Evolutionary conservation across 2,888 invertebrate genomes (phyloP).

Genomic region (Lasius fuliginosus): DNA sequence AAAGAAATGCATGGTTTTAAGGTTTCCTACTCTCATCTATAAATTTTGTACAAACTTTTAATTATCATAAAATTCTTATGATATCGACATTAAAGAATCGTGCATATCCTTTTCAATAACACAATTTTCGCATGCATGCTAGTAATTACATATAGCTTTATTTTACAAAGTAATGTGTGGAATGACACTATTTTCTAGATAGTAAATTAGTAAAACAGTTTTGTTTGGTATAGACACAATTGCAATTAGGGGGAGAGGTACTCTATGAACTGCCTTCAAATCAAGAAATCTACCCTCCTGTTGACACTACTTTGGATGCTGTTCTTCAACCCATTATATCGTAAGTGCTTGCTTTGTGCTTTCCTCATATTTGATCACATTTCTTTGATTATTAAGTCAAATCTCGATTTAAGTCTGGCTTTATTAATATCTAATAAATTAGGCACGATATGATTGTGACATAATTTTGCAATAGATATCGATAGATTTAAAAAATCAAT

Average conservation of each 20-base stretch:
- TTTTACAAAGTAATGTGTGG: slow-evolving; percentile 60
- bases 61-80: not conserved
- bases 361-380: slow-evolving; percentile 42
- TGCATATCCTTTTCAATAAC: not conserved
- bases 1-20: slow-evolving; percentile 57
- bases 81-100: not conserved
- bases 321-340: slow-evolving; percentile 86
- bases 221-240: slow-evolving; percentile 85
- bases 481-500: slow-evolving; percentile 17
- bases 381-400: slow-evolving; percentile 50
- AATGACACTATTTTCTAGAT: slow-evolving; percentile 57
- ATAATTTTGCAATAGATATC: slow-evolving; percentile 34
- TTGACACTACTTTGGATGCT: slow-evolving; percentile 85
- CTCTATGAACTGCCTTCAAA: slow-evolving; percentile 85
- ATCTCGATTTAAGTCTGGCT: slow-evolving; percentile 59
- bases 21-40: slow-evolving; percentile 56
- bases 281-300: slow-evolving; percentile 84
- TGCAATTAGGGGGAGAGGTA: slow-evolving; percentile 85
- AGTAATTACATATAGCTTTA: slow-evolving; percentile 5
- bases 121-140: slow-evolving; percentile 21
- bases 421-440: slow-evolving; percentile 72
- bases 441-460: slow-evolving; percentile 28
- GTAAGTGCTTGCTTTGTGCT: slow-evolving; percentile 81
- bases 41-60: slow-evolving; percentile 36
- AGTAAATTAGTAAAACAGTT: slow-evolving; percentile 80